Evolutionary conservation across 2,113 vertebrate genomes (phyloP).

Genomic region (Struthio camelus): DNA sequence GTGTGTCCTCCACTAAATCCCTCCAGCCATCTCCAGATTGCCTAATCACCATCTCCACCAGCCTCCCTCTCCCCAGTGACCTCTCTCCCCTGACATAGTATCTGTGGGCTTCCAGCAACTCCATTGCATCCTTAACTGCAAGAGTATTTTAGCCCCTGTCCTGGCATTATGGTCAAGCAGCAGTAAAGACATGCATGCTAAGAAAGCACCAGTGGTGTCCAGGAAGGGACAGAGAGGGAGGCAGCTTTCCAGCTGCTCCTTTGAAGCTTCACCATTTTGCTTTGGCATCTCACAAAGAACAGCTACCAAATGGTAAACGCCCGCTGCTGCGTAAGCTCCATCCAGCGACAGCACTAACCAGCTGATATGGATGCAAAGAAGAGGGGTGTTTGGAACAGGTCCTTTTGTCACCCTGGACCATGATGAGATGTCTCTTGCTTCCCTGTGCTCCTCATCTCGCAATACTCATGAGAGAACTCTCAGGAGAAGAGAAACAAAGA

Average conservation of each 20-base stretch:
- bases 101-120: slow-evolving; percentile 32
- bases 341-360: not conserved
- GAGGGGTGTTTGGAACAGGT: rapidly evolving
- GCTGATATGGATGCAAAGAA: not conserved
- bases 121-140: slow-evolving; percentile 23
- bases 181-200: rapidly evolving
- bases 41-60: slow-evolving; percentile 24
- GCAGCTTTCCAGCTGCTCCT: not conserved
- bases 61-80: not conserved
- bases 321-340: not conserved
- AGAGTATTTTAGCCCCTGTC: not conserved
- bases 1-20: slow-evolving; percentile 32
- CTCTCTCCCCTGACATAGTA: slow-evolving; percentile 9
- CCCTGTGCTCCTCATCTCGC: not conserved
- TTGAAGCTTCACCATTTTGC: not conserved
- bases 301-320: not conserved
- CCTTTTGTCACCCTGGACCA: rapidly evolving
- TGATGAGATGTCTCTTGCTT: rapidly evolving
- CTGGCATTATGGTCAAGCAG: not conserved
- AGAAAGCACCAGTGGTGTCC: not conserved
- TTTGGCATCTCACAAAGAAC: rapidly evolving
- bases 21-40: slow-evolving; percentile 23
- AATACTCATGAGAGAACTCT: no score
- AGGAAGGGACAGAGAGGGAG: not conserved
- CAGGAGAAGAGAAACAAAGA: not conserved